phyloP scores from a whole-genome alignment of 2,113 vertebrate species.

The Sinocyclocheilus anshuiensis region DNA sequence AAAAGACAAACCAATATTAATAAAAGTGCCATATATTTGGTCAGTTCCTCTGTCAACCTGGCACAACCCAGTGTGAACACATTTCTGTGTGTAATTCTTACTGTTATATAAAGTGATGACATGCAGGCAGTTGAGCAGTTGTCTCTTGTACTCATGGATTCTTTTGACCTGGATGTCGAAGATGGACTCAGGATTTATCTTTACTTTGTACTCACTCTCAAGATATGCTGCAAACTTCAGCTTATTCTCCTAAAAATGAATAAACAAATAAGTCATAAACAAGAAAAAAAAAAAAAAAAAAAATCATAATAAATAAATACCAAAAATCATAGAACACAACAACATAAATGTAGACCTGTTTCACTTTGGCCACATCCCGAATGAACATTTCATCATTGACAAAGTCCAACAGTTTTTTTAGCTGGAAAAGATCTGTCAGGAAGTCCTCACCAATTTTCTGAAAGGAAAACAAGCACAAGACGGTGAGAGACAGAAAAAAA shows the following conservation, averaged over 20 bases:
- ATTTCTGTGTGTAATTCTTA: conserved; percentile 63
- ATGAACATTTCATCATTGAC: conserved; percentile 79
- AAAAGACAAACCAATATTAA: not conserved
- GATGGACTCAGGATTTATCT: conserved; percentile 83
- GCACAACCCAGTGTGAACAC: not conserved
- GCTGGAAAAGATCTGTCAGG: conserved; percentile 81
- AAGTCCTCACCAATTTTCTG: conserved; percentile 87
- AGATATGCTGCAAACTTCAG: conserved; percentile 83
- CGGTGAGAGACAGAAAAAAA: not conserved
- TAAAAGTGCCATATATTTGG: not conserved
- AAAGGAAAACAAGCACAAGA: conserved; percentile 6
- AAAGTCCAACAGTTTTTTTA: conserved; percentile 80
- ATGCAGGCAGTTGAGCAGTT: conserved; percentile 86
- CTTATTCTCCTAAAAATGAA: conserved; percentile 83
- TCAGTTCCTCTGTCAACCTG: not conserved
- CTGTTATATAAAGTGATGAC: conserved; percentile 85
- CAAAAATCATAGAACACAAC: too few species aligned
- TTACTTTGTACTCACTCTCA: conserved; percentile 81
- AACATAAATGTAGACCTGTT: conserved; percentile 77
- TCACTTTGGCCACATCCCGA: conserved; percentile 85
- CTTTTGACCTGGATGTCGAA: conserved; percentile 90
- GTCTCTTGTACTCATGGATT: conserved; percentile 89
- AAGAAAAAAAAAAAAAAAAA: too few species aligned
- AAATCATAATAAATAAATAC: not conserved
- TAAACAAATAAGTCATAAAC: not conserved